phyloP scores from a whole-genome alignment of 2,888 invertebrate species.

The Dasysyrphus albostriatus region DNA sequence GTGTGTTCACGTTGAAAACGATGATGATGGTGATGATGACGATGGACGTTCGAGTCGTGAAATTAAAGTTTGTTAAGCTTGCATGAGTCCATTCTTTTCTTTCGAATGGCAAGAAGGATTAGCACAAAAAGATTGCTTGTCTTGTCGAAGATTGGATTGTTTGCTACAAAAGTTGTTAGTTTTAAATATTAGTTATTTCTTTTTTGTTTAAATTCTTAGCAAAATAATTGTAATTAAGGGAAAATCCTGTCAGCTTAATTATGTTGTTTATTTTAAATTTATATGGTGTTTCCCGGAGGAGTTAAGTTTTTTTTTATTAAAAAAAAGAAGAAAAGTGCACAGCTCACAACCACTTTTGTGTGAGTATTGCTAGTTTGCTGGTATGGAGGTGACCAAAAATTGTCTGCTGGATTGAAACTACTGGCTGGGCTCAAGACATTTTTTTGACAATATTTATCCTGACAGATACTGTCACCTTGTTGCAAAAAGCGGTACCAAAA shows the following conservation, averaged over 20 bases:
- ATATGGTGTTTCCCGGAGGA: background rate
- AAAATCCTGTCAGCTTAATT: background rate
- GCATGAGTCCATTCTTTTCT: conserved; percentile 43
- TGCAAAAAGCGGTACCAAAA: no score
- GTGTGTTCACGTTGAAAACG: conserved; percentile 23
- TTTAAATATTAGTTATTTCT: conserved; percentile 26
- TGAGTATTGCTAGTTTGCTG: no score
- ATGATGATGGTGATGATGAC: background rate
- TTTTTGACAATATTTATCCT: no score
- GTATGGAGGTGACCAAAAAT: no score
- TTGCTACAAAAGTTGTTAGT: conserved; percentile 34
- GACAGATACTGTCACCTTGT: no score
- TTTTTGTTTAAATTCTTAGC: background rate
- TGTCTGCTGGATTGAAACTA: background rate
- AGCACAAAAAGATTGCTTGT: conserved; percentile 43
- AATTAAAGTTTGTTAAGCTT: conserved; percentile 64
- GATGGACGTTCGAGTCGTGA: conserved; percentile 34
- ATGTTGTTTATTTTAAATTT: background rate
- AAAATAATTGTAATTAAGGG: conserved; percentile 29
- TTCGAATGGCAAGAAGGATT: conserved; percentile 41
- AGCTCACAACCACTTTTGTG: no score
- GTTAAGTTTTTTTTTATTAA: no score
- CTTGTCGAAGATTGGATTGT: conserved; percentile 54
- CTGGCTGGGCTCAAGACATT: no score
- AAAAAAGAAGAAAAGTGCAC: no score